These are phyloP conservation scores for Drosophila pallidifrons DNA, from an alignment of 1,140 invertebrate species.

Conservation along the genomic window DNA sequence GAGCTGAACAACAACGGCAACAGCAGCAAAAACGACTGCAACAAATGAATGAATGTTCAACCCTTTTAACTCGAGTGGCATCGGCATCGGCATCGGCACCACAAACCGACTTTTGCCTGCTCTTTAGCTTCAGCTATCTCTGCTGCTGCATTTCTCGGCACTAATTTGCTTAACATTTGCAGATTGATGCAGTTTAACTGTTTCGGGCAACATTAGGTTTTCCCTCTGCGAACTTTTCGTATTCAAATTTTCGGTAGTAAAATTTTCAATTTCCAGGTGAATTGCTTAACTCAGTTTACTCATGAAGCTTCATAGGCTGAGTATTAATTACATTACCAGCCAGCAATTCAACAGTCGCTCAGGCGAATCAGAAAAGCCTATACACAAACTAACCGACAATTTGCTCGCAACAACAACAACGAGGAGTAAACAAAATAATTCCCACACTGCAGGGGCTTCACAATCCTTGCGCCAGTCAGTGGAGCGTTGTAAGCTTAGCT, in stretches of 20 bases:
- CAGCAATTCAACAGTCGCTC: conserved; percentile 62
- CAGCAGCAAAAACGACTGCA: conserved; percentile 1
- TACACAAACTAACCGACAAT: conserved; percentile 49
- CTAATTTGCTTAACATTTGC: conserved; percentile 1
- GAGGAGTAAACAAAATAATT: conserved; percentile 48
- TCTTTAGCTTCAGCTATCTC: not conserved
- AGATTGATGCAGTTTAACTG: not conserved
- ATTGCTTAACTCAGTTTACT: conserved; percentile 21
- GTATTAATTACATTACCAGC: conserved; percentile 74
- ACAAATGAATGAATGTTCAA: conserved; percentile 19
- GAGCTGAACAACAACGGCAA: not conserved
- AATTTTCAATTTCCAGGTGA: conserved; percentile 9
- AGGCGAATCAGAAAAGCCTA: conserved; percentile 69
- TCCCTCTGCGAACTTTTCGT: not conserved
- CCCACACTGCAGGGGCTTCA: conserved; percentile 69
- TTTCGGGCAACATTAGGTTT: no score
- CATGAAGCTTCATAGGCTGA: conserved; percentile 38
- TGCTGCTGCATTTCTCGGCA: not conserved
- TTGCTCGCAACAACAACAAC: conserved; percentile 27
- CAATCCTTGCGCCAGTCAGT: conserved; percentile 65
- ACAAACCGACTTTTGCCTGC: not conserved
- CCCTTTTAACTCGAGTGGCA: conserved; percentile 29
- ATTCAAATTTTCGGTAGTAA: not conserved
- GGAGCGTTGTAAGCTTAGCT: conserved; percentile 63
- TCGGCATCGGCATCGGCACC: not conserved